A percentile compares a stretch with the other conserved stretches of the same genome.
These are phyloP conservation scores for Halyomorpha halys DNA, from an alignment of 1,140 invertebrate genomes.

Conservation along the genomic window DNA sequence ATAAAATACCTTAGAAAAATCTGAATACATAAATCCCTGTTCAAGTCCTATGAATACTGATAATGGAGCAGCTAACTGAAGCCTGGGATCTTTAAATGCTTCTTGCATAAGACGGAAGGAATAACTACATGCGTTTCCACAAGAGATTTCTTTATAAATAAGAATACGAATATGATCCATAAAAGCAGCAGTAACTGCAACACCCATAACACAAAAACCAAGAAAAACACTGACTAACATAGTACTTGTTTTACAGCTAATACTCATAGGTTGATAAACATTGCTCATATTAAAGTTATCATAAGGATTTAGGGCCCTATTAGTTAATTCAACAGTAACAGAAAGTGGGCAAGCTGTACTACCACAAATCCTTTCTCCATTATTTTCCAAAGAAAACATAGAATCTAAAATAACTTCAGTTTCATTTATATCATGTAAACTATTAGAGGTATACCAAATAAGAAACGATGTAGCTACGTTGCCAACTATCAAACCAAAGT, in stretches of 20 bases:
- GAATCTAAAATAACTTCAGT: slow-evolving; percentile 21
- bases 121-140: slow-evolving; percentile 28
- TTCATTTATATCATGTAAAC: slow-evolving; percentile 28
- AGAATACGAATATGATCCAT: slow-evolving; percentile 39
- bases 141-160: slow-evolving; percentile 37
- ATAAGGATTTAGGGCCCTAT: slow-evolving; percentile 7
- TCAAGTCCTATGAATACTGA: slow-evolving; percentile 59
- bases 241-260: slow-evolving; percentile 38
- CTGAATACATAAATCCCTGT: slow-evolving; percentile 60
- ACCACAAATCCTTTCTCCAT: slow-evolving; percentile 43
- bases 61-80: slow-evolving; percentile 50
- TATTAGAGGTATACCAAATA: slow-evolving; percentile 37
- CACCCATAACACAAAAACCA: slow-evolving; percentile 41
- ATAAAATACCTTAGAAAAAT: slow-evolving; percentile 50
- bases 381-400: slow-evolving; percentile 39
- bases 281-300: slow-evolving; percentile 3
- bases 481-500: slow-evolving; percentile 45
- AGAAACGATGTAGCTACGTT: slow-evolving; percentile 40
- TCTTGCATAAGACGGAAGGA: slow-evolving; percentile 35
- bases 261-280: slow-evolving; percentile 29
- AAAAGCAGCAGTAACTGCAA: slow-evolving; percentile 43
- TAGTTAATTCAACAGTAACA: slow-evolving; percentile 10
- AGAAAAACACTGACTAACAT: slow-evolving; percentile 45
- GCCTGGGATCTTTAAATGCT: slow-evolving; percentile 41
- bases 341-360: slow-evolving; percentile 41